Evolutionary conservation across 2,888 invertebrate genomes (phyloP), one percentile per base, ranked within the genome.

Genomic region (Mellilla xanthometata): DNA sequence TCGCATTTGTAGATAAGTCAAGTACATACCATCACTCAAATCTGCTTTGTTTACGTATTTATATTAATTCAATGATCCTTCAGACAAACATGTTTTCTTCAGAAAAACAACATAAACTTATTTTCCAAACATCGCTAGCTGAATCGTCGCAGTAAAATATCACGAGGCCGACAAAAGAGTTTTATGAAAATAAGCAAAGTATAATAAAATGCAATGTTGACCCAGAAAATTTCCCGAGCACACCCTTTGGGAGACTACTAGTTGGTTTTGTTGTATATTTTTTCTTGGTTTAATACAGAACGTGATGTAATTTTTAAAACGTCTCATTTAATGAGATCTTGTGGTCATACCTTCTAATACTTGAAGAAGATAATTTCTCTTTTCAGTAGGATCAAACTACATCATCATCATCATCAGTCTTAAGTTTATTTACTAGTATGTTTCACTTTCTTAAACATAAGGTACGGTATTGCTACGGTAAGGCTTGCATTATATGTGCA

Each of bases 261-360:
- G 54, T 60, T 62, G 59, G 65, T 63, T 69, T 70, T 12, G 71
- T 68, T 62, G 63, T 56, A 55, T 60, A 65, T 64, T 73, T 61
- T 64, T 60, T 62, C 66, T 60, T 72, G 66, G 72, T 76, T 76
- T 76, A 74, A 80, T 74, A 74, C 67, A 63, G 68, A 71, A 78
- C 75, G 76, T 80, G 79, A 72, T 62, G 54, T 78, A 63, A 75
- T 73, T 74, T 66, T 61, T 61, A 40, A 39, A 31, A 29, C n/a
- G 8, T 24, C 8, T 8, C 24, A 7, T 24, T 4, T 24, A 19
- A 19, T 19, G 6, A 19, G 4, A 19, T 19, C 4, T 19, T 6
- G 15, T 6, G 6, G 15, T 19, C n/a, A n/a, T 19, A 19, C 2
- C 15, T 19, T 3, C 6, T 1, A 1, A 19, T n/a, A n/a, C n/a